A percentile compares a stretch with the other conserved stretches of the same genome.
Conservation (phyloP, 1,140 invertebrate genomes). For the fruit fly (Drosophila melanogaster) region DNA sequence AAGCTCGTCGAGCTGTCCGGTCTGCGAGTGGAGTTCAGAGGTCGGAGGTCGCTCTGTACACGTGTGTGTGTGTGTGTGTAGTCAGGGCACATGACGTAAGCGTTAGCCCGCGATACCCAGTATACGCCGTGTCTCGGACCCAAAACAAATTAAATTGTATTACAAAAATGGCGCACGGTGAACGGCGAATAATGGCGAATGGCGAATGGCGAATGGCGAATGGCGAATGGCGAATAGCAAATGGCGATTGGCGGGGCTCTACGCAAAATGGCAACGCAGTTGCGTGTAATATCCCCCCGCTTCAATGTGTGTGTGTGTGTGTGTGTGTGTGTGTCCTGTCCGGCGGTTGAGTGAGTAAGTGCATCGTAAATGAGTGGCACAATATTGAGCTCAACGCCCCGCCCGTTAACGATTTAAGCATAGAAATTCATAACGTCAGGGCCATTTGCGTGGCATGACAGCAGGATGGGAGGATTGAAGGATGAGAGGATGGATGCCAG, state of each 20-base stretch:
- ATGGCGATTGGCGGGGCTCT: slow-evolving; percentile 6
- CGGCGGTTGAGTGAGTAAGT: slow-evolving; percentile 39
- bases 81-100: slow-evolving; percentile 62
- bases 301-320: not conserved
- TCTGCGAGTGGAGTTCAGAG: not conserved
- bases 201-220: slow-evolving; percentile 5
- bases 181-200: slow-evolving; percentile 14
- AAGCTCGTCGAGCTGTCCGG: not conserved
- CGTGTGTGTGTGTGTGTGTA: slow-evolving; percentile 8
- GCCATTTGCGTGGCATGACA: slow-evolving; percentile 5
- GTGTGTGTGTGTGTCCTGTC: not conserved
- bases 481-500: not conserved
- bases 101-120: slow-evolving; percentile 63
- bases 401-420: slow-evolving; percentile 12
- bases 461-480: not conserved
- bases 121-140: slow-evolving; percentile 2
- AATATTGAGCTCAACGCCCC: slow-evolving; percentile 20
- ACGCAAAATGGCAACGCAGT: slow-evolving; percentile 49
- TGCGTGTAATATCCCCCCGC: slow-evolving; percentile 41
- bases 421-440: slow-evolving; percentile 27
- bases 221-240: slow-evolving; percentile 2
- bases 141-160: slow-evolving; percentile 72
- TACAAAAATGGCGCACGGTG: slow-evolving; percentile 46
- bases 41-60: not conserved
- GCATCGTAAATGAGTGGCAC: slow-evolving; percentile 34